phyloP scores from a whole-genome alignment of 2,888 invertebrate genomes.

The Lysandra coridon region DNA sequence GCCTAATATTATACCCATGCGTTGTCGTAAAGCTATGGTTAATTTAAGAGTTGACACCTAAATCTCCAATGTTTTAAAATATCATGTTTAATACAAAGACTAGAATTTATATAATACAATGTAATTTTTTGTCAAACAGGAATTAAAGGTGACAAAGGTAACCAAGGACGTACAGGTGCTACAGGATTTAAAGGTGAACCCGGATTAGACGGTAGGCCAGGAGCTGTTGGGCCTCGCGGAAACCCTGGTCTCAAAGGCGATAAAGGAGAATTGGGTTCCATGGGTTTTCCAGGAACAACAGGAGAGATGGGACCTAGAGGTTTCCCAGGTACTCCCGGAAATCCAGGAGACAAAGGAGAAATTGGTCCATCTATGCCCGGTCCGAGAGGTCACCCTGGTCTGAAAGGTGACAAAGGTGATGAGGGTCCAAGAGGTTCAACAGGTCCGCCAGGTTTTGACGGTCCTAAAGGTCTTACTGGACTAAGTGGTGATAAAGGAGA shows the following conservation, averaged over 20 bases:
- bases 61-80: no score
- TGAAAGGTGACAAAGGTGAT: slow-evolving; percentile 85
- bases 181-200: slow-evolving; percentile 63
- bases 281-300: slow-evolving; percentile 88
- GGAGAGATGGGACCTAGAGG: slow-evolving; percentile 84
- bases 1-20: no score
- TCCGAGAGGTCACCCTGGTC: slow-evolving; percentile 83
- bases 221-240: slow-evolving; percentile 86
- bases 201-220: slow-evolving; percentile 73
- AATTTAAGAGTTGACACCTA: no score
- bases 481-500: slow-evolving; percentile 85
- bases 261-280: slow-evolving; percentile 87
- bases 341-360: slow-evolving; percentile 86
- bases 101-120: not conserved
- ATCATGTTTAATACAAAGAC: not conserved
- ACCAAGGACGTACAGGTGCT: slow-evolving; percentile 68
- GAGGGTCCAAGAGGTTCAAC: slow-evolving; percentile 87
- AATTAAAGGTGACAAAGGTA: slow-evolving; percentile 80
- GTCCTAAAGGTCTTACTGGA: slow-evolving; percentile 83
- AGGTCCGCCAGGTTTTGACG: slow-evolving; percentile 86
- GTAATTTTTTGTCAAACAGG: slow-evolving; percentile 60
- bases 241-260: slow-evolving; percentile 89
- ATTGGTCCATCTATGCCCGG: slow-evolving; percentile 85
- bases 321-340: slow-evolving; percentile 78
- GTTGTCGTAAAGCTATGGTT: no score